Conservation (phyloP, 2,888 invertebrate species). For the Sclerodermus sp. region DNA sequence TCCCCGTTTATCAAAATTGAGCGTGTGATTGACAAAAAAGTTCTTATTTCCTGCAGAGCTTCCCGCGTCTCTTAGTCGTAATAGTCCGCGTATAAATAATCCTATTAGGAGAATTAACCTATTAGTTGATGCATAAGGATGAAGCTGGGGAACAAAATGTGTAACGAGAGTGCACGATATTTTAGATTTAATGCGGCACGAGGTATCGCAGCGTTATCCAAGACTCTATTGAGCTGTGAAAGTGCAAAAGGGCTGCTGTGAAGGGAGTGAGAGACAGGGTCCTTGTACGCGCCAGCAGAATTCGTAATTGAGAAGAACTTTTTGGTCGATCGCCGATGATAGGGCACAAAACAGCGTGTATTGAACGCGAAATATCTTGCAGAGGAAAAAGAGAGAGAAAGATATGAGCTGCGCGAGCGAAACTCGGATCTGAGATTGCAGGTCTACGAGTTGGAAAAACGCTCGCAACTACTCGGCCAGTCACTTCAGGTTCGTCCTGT, state of each 20-base stretch:
- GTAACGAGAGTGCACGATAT: conserved; percentile 39
- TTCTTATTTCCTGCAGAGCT: conserved; percentile 42
- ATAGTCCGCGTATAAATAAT: too few species aligned
- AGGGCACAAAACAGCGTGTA: conserved; percentile 41
- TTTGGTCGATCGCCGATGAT: conserved; percentile 46
- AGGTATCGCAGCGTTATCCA: conserved; percentile 45
- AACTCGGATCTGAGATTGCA: conserved; percentile 58
- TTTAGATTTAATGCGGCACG: conserved; percentile 45
- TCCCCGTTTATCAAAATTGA: conserved; percentile 23
- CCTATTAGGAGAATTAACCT: too few species aligned
- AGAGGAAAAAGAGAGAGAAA: conserved; percentile 57
- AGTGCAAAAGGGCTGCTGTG: conserved; percentile 23
- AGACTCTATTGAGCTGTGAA: conserved; percentile 39
- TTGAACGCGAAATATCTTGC: conserved; percentile 57
- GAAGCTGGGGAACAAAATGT: too few species aligned
- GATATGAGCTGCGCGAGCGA: conserved; percentile 57
- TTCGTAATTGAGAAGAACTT: conserved; percentile 44
- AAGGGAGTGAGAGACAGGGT: conserved; percentile 36
- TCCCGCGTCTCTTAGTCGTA: too few species aligned
- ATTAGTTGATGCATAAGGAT: too few species aligned
- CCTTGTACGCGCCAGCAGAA: conserved; percentile 36
- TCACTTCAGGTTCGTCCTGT: conserved; percentile 57
- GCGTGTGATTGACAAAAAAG: conserved; percentile 50
- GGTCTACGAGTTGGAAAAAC: conserved; percentile 58
- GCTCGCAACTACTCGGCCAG: conserved; percentile 57